Base-by-base conservation (phyloP, 2,888 invertebrate species). In the Drepana falcataria region DNA sequence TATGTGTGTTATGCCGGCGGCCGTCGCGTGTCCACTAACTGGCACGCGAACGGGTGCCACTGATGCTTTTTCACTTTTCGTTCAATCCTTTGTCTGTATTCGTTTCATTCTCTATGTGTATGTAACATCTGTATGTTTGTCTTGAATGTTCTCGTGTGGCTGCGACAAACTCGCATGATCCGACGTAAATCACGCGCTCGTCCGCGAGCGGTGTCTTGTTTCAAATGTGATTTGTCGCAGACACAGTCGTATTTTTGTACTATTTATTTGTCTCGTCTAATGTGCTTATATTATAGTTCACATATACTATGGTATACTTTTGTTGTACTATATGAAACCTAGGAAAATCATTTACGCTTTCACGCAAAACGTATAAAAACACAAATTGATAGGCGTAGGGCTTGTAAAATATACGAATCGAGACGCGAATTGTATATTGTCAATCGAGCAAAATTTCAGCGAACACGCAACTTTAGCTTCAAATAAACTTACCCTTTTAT, bases 121-220 rank as follows among this genome's bases (percentile, higher is more conserved):
- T 92, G 92, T 92, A 89, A 91, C 88, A 89, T 87, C 84, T 91
- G 91, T 92, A 91, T 90, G 87, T 93, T 88, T 88, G 89, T 89
- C 89, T 86, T 90, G 83, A 83, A 87, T 88, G 89, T 90, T 86
- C 76, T 79, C 79, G 77, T 83, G 85, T 86, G 89, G 85, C 79
- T 85, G 90, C 85, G 87, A 78, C 89, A 86, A 87, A 83, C 68
- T 69, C 66, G 69, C 63, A 67, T 66, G 68, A 62, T 69, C 67
- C 65, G 60, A 60, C 64, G 65, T 76, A 73, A 77, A 73, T 73
- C 73, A 71, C 68, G 68, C 69, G 68, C 62, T 59, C 64, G 69
- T 68, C 70, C 65, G 66, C 72, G 65, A 68, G 54, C 65, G 63
- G 57, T 66, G 63, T 68, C 66, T 68, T 71, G 63, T 70, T 73